Conservation (phyloP, 2,113 vertebrate genomes). For the Tylochromis polylepis region DNA sequence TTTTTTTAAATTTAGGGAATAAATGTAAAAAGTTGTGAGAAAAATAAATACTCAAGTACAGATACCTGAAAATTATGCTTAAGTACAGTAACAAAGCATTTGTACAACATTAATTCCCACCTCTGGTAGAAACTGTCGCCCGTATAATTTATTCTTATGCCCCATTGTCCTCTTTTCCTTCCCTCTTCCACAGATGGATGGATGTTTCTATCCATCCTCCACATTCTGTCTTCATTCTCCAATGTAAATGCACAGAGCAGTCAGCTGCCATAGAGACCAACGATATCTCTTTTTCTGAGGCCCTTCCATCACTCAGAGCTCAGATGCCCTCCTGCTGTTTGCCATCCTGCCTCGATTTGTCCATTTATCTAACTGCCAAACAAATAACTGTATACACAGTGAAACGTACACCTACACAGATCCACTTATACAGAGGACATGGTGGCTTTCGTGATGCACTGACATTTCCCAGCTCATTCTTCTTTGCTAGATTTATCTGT, state of each 20-base stretch:
- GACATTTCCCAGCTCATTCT: conserved; percentile 6
- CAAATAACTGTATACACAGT: neutral
- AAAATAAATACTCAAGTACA: neutral
- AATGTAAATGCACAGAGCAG: neutral
- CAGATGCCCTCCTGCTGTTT: conserved; percentile 11
- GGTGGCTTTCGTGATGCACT: neutral
- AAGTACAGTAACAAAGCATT: neutral
- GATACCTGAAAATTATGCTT: neutral
- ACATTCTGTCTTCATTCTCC: neutral
- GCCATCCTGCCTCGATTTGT: conserved; percentile 12
- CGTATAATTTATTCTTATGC: neutral
- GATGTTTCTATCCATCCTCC: neutral
- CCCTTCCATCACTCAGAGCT: conserved; percentile 12
- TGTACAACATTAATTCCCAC: neutral
- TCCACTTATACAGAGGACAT: neutral
- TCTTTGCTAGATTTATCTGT: neutral
- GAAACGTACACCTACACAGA: neutral
- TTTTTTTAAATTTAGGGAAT: neutral
- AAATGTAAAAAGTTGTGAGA: neutral
- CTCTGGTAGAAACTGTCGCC: conserved; percentile 1
- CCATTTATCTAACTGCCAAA: conserved; percentile 33
- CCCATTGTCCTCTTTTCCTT: neutral
- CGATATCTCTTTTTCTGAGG: conserved; percentile 43
- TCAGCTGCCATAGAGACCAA: conserved; percentile 44
- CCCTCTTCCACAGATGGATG: neutral